Evolutionary conservation across 2,113 vertebrate species (phyloP), one percentile per base, ranked within the genome.

Genomic region (Nibea coibor): DNA sequence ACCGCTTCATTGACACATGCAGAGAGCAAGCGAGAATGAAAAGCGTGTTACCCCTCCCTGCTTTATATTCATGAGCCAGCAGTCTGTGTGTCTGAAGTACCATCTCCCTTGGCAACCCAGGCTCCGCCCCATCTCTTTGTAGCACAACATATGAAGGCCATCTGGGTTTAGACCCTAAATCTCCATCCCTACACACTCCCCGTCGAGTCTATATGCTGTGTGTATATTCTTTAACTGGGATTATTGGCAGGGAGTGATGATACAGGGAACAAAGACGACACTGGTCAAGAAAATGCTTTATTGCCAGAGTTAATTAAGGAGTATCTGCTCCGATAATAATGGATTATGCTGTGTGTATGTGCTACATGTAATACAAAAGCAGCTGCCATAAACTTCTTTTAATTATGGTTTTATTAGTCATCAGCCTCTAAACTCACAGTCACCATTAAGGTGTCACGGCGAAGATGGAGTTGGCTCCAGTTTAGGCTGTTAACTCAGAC

Each of bases 21-120:
- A 81, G 35, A 57, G 47, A 61, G 17, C 66, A 64, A 79, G 57
- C 11, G 20, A 42, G 63, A 68, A 82, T 81, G 76, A 88, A 89
- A 83, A 54, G 65, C 73, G 15, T 75, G 86, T 82, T 71, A 86
- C 86, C 73, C 92, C 86, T 88, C 85, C 81, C 92, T 82, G 77
- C 83, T 93, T 92, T 93, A 87, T 93, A 94, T 94, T 95, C 91
- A 94, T 94, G 88, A 93, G 88, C 82, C 77, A 77, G 75, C 70
- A 15, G 87, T 83, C 81, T 85, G 74, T 85, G 74, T 75, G 84
- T 93, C 87, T 83, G 84, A 88, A 66, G 87, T 69, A 78, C 64
- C 57, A 61, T 93, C 51, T 90, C 90, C 89, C 88, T 1, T 89
- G 83, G 85, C 85, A 93, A 93, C 92, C 35, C 65, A 82, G 79